phyloP scores from a whole-genome alignment of 2,113 vertebrate species.

The Melanotaenia duboulayi region DNA sequence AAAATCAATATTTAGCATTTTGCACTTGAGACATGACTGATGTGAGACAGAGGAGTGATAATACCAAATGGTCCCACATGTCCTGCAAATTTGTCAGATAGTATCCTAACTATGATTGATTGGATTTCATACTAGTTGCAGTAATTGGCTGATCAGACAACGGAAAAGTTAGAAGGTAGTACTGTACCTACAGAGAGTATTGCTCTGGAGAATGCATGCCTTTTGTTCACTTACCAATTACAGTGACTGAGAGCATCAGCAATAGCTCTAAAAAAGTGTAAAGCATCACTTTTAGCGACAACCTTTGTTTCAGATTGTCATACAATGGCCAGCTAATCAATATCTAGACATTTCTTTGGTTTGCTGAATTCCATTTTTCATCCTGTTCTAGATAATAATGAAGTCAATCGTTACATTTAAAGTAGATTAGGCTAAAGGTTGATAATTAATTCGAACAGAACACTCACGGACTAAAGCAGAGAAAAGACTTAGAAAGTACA shows the following conservation, averaged over 20 bases:
- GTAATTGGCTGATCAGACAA: constrained; percentile 66
- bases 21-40: constrained; percentile 56
- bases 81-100: constrained; percentile 57
- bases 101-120: constrained; percentile 61
- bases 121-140: constrained; percentile 29
- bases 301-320: constrained; percentile 23
- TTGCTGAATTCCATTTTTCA: neutral
- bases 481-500: no score
- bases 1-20: constrained; percentile 21
- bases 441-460: neutral
- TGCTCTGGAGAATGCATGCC: constrained; percentile 48
- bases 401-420: neutral
- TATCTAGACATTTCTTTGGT: neutral
- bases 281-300: constrained; percentile 11
- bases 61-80: constrained; percentile 44
- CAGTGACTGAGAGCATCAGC: constrained; percentile 22
- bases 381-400: neutral
- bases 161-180: constrained; percentile 30
- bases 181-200: constrained; percentile 16
- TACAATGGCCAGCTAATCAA: constrained; percentile 3
- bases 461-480: neutral
- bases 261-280: constrained; percentile 6
- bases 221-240: constrained; percentile 69
- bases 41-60: constrained; percentile 8
- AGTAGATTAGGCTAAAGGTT: neutral